Evolutionary conservation across 2,797 vertebrate genomes (phyloP).

Genomic region (Distichodus sexfasciatus): DNA sequence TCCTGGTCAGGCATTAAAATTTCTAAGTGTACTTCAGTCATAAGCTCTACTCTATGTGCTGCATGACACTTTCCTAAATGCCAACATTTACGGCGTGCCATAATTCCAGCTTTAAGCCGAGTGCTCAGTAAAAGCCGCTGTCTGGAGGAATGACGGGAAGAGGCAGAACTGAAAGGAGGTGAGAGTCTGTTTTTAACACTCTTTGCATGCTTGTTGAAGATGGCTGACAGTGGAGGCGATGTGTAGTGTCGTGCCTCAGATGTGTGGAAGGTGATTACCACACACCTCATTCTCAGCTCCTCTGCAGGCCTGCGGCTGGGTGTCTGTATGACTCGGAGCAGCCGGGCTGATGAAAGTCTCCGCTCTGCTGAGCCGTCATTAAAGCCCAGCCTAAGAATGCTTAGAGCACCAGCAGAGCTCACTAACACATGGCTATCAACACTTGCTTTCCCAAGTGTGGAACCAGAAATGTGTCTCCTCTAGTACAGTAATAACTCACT

Average conservation of each 20-base stretch:
- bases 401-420: not conserved
- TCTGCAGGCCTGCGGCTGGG: not conserved
- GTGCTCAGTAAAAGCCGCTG: not conserved
- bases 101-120: not conserved
- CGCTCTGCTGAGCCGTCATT: not conserved
- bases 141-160: not conserved
- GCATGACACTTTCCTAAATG: conserved; percentile 4
- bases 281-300: conserved; percentile 59
- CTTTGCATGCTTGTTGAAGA: conserved; percentile 18
- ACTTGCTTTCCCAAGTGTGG: too few species aligned
- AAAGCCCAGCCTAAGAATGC: not conserved
- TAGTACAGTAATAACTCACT: too few species aligned
- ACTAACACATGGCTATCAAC: not conserved
- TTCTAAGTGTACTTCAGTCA: not conserved
- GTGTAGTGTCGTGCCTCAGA: conserved; percentile 60
- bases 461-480: too few species aligned
- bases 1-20: not conserved
- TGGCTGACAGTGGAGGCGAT: conserved; percentile 20
- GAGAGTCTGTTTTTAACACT: conserved; percentile 44
- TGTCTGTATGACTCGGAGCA: too few species aligned
- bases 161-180: conserved; percentile 53
- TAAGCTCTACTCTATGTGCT: not conserved
- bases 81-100: not conserved
- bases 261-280: conserved; percentile 67
- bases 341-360: not conserved